These are phyloP conservation scores for Lagodon rhomboides DNA, from an alignment of 2,797 vertebrate genomes.

Conservation along the genomic window DNA sequence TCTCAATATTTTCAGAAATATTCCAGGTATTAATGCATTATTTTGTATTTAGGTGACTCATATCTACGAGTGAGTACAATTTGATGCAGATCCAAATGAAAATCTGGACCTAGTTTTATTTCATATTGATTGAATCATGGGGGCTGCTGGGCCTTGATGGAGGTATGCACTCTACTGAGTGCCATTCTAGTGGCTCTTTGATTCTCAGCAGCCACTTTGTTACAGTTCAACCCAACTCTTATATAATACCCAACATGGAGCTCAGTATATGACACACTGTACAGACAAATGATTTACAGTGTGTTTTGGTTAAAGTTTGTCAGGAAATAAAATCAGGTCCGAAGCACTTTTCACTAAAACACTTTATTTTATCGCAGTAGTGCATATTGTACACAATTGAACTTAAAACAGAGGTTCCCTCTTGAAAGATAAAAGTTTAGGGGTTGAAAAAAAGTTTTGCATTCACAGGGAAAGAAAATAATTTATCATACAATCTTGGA, in stretches of 20 bases:
- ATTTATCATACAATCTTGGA: background rate
- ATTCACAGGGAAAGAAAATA: background rate
- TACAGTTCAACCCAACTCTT: background rate
- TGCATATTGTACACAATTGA: background rate
- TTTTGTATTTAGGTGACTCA: too few species aligned
- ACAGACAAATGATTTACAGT: background rate
- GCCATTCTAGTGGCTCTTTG: background rate
- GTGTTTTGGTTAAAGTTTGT: background rate
- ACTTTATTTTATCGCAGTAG: conserved; percentile 2
- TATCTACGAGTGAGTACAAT: too few species aligned
- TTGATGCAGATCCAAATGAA: too few species aligned
- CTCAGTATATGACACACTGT: background rate
- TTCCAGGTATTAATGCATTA: too few species aligned
- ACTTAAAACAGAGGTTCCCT: too few species aligned
- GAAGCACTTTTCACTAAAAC: background rate
- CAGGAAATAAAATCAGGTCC: background rate
- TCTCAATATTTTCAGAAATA: too few species aligned
- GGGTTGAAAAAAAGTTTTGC: too few species aligned
- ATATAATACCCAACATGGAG: background rate
- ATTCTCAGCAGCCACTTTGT: background rate
- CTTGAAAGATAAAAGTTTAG: too few species aligned
- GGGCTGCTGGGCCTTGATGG: too few species aligned
- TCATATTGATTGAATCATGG: too few species aligned
- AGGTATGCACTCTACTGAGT: too few species aligned
- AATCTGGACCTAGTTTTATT: too few species aligned